Evolutionary conservation across 2,113 vertebrate genomes (phyloP), one percentile per base, ranked within the genome.

Genomic region (Amphiprion percula): DNA sequence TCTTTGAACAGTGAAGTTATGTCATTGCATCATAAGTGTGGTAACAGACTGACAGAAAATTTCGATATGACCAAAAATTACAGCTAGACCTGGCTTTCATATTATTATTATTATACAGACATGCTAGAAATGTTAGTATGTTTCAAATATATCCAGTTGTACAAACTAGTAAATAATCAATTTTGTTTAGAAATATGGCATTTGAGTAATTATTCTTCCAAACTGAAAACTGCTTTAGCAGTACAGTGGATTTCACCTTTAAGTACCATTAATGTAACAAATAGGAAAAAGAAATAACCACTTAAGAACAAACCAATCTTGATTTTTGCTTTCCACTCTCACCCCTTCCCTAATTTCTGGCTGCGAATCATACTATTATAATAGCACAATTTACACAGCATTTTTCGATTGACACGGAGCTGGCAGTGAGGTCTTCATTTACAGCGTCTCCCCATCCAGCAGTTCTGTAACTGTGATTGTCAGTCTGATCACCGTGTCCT

Each of bases 1-100:
- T 66, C 56, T 68, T 49, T 67, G 70, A 82, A 62, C 69, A 19
- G 10, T 58, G 69, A 44, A 81, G 71, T 84, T 78, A 63, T 83
- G 79, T 73, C 30, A 10, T 37, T 37, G 33, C 67, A 69, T 77
- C 72, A 55, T 28, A 72, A 70, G 67, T 53, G 52, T 70, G 39
- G 53, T 73, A 72, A 76, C 68, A 77, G 28, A 52, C 28, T 71
- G 49, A 63, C 2, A 55, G 54, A 21, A 47, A n/a, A 17, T 37
- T 26, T 73, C 10, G 54, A 63, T n/a, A 67, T 72, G 50, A 60
- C 19, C 10, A 7, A 24, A 26, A 46, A 0, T 61, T 37, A 8
- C 26, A 74, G 44, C 39, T 24, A 33, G n/a, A 46, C 28, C 30
- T 6, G 24, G 15, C 14, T 46, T 63, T 76, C 39, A 44, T n/a